Conservation (phyloP, 2,113 vertebrate genomes). For the Sterrhoptilus dennistouni region DNA sequence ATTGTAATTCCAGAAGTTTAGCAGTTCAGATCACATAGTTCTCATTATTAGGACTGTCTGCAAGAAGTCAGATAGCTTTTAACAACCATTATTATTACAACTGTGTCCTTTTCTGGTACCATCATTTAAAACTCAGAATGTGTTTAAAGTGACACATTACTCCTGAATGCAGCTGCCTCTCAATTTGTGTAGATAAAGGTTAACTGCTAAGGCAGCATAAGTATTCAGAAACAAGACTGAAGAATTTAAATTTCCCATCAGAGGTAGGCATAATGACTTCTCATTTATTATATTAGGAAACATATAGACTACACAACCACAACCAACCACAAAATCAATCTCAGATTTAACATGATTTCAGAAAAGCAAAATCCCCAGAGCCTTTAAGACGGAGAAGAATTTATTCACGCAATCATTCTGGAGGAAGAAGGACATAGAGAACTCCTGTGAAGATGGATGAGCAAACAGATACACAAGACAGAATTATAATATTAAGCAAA, state of each 20-base stretch:
- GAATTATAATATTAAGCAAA: neutral
- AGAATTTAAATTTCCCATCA: neutral
- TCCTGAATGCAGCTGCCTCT: neutral
- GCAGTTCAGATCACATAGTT: neutral
- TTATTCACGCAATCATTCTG: neutral
- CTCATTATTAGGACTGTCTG: neutral
- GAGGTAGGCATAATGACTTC: neutral
- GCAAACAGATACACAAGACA: neutral
- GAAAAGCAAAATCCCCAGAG: neutral
- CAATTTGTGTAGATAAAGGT: neutral
- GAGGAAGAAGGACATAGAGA: neutral
- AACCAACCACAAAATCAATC: neutral
- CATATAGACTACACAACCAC: neutral
- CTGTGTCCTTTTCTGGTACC: neutral
- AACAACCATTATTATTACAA: conserved; percentile 17
- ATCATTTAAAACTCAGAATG: neutral
- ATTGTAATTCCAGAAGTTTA: conserved; percentile 6
- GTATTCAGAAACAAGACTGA: neutral
- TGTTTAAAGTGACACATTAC: neutral
- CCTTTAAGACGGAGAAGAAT: neutral
- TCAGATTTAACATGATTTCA: neutral
- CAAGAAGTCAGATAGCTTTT: neutral
- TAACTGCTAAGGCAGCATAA: neutral
- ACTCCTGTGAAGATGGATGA: neutral
- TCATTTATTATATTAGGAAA: neutral